These are phyloP conservation scores for Gobio gobio DNA, from an alignment of 2,113 vertebrate genomes.

Conservation along the genomic window DNA sequence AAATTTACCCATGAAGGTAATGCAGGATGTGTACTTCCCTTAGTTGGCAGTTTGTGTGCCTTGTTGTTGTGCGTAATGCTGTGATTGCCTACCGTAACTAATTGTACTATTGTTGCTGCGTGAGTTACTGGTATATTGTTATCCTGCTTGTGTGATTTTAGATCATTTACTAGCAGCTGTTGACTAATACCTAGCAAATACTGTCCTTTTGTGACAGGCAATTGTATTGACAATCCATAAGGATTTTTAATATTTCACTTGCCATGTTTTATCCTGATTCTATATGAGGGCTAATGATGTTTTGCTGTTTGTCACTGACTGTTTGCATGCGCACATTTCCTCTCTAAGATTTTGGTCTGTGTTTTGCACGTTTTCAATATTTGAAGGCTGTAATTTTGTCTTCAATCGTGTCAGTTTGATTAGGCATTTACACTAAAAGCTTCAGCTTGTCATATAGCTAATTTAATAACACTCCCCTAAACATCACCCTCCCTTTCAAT, in stretches of 20 bases:
- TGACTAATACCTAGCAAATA: conserved; percentile 10
- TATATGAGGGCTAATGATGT: neutral
- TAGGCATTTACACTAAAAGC: neutral
- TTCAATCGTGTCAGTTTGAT: neutral
- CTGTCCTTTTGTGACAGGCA: neutral
- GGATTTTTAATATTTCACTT: neutral
- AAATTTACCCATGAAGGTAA: conserved; percentile 78
- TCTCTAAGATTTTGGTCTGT: neutral
- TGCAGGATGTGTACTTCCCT: neutral
- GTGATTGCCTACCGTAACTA: conserved; percentile 5
- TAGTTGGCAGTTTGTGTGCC: conserved; percentile 45
- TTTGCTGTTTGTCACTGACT: conserved; percentile 1
- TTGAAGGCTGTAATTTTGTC: neutral
- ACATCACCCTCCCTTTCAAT: conserved; percentile 46
- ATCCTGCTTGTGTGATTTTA: conserved; percentile 34
- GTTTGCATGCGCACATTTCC: conserved; percentile 7
- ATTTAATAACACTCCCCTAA: conserved; percentile 36
- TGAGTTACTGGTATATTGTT: conserved; percentile 12
- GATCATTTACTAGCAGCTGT: neutral
- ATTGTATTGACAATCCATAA: neutral
- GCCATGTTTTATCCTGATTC: neutral
- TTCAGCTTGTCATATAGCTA: conserved; percentile 33
- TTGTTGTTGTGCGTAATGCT: conserved; percentile 42
- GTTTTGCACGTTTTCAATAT: neutral
- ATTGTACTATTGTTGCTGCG: conserved; percentile 1